Base-by-base conservation (phyloP, 2,113 vertebrate species). In the Menura novaehollandiae region DNA sequence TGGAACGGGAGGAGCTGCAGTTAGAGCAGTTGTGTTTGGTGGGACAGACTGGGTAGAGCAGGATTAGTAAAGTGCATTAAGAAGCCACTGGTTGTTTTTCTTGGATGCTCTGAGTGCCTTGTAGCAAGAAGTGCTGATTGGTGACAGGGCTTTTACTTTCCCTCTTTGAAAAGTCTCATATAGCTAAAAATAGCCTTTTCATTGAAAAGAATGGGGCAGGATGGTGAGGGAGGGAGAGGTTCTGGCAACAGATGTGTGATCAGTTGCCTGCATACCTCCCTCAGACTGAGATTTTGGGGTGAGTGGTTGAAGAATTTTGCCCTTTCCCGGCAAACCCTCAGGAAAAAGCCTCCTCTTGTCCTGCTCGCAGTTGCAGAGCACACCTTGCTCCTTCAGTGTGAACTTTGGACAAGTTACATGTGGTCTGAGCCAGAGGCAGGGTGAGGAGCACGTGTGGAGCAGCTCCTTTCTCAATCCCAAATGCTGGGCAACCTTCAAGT, bases 371-470 rank as follows among this genome's bases (percentile, higher is more conserved):
- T 46, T 71, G 28, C 21, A 27, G 58, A 20, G 49, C 19, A 69
- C 55, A 30, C 19, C n/a, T 85, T 55, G n/a, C 77, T 94, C 58
- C 27, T 63, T 49, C 14, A 32, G 37, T 19, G 32, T 85, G 62
- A 73, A 16, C 46, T 66, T 63, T 23, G 53, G n/a, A 8, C 18
- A 21, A 13, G 66, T n/a, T 75, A 0, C 0, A 1, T 9, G 58
- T 60, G 58, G 13, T 52, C 60, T 67, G 30, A 62, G 63, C 59
- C 3, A 1, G 18, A 49, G 68, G 35, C 43, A 30, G 41, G 20
- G 35, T 32, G 41, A 46, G 46, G 64, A 83, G 59, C 15, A 1
- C 0, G 2, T n/a, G 43, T 53, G 46, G 73, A 71, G 64, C 35
- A 26, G 55, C 13, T 77, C 9, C 22, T 35, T 73, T 46, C 84